A percentile compares a stretch with the other conserved stretches of the same genome.
Evolutionary conservation across 2,797 vertebrate genomes (phyloP).

Genomic region (Oryzias dopingdopingensis): DNA sequence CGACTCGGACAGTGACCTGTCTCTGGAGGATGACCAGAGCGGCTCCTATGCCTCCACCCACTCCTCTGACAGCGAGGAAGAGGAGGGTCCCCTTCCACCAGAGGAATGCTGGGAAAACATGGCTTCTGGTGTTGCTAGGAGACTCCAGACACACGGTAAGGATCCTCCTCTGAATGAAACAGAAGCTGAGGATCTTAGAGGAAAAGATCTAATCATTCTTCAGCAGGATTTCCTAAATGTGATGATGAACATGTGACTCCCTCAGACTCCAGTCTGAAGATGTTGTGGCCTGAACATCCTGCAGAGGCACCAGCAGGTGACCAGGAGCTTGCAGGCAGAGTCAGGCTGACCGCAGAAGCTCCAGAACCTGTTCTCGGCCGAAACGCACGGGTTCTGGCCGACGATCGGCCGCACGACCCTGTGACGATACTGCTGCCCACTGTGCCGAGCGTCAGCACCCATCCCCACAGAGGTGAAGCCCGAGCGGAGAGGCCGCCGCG

Average conservation of each 20-base stretch:
- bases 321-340: constrained; percentile 65
- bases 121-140: constrained; percentile 75
- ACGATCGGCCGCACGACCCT: constrained; percentile 56
- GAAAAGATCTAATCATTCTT: too few species aligned
- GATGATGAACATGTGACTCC: not conserved
- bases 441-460: constrained; percentile 73
- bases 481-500: not conserved
- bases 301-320: constrained; percentile 38
- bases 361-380: constrained; percentile 35
- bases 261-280: constrained; percentile 64
- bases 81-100: constrained; percentile 79
- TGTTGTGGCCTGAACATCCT: constrained; percentile 59
- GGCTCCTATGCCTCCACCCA: constrained; percentile 90
- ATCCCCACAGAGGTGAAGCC: constrained; percentile 84
- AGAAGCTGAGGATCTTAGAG: too few species aligned
- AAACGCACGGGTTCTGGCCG: constrained; percentile 34
- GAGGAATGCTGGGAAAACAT: constrained; percentile 87
- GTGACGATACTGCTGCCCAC: constrained; percentile 67
- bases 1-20: constrained; percentile 93
- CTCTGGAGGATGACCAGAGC: constrained; percentile 90
- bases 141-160: constrained; percentile 76
- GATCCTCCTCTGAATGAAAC: not conserved
- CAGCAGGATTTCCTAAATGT: too few species aligned
- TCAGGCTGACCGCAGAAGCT: constrained; percentile 63
- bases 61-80: constrained; percentile 92